Evolutionary conservation across 2,888 invertebrate species (phyloP), one percentile per base, ranked within the genome.

Genomic region (Aproaerema taeniolella): DNA sequence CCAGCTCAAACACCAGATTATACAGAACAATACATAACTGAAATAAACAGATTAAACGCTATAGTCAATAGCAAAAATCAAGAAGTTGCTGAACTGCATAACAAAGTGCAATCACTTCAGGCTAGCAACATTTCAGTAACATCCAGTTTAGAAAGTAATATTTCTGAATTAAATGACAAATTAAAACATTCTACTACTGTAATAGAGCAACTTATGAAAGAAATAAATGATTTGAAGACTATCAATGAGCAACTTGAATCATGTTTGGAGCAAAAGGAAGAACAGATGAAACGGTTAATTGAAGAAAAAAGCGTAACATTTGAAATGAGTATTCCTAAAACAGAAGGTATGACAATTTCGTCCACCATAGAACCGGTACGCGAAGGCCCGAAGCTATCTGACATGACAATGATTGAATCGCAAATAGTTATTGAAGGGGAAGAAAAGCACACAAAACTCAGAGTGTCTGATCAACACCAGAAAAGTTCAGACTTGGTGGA

Each of bases 31-130:
- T 86, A 83, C 47, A 69, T 86, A 47, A 83, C 65, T 50, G 90
- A 90, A 70, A 90, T 90, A 52, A 89, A 89, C 52, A 87, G 85
- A 26, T 63, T 90, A 0, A 87, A 88, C 38, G 79, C 87, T 38
- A 49, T 87, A 24, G 55, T 90, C 1, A 77, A 77, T 24, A 79
- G 68, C 41, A 88, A 88, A 61, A 88, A 87, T 53, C 59, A 79
- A 20, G 80, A 88, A 50, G 81, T 89, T 38, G 65, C 69, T 20
- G 70, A 75, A 31, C 47, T 79, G 1, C 63, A 53, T 42, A 68
- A 65, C 45, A 75, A 65, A 50, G 41, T 76, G 31, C 64, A 75
- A 44, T 42, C 47, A 15, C 41, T 69, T 28, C 72, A 82, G 49
- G 44, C 52, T 9, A 68, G 59, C 43, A 61, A 71, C 51, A 46